These are phyloP conservation scores for Urocolius indicus DNA, from an alignment of 2,113 vertebrate genomes.

Conservation along the genomic window DNA sequence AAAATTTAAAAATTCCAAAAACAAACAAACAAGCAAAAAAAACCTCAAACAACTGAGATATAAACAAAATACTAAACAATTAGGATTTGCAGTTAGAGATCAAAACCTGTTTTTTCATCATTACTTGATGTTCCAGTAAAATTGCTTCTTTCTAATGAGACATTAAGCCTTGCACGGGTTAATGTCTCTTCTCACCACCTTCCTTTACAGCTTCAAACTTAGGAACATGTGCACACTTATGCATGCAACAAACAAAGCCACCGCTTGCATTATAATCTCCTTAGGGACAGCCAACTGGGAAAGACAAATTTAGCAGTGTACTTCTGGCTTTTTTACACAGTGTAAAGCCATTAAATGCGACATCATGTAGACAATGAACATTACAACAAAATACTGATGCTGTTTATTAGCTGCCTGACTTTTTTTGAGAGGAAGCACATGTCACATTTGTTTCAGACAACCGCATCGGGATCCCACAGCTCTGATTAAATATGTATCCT, in stretches of 20 bases:
- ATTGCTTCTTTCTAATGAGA: neutral
- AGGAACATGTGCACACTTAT: slow-evolving; percentile 4
- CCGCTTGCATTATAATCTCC: neutral
- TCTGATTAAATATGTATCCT: slow-evolving; percentile 64
- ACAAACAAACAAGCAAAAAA: neutral
- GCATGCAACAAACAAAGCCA: slow-evolving; percentile 30
- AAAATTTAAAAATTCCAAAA: too few species aligned
- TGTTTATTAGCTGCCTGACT: slow-evolving; percentile 41
- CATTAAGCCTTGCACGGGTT: neutral
- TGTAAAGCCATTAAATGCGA: slow-evolving; percentile 15
- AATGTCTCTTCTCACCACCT: neutral
- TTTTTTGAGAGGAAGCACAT: slow-evolving; percentile 37
- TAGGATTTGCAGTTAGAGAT: neutral
- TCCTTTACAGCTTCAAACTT: slow-evolving; percentile 3
- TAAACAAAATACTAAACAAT: too few species aligned
- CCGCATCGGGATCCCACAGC: neutral
- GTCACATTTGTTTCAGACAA: slow-evolving; percentile 54
- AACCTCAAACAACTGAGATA: neutral
- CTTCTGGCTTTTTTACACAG: slow-evolving; percentile 23
- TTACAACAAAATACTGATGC: slow-evolving; percentile 26
- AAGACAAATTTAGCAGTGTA: slow-evolving; percentile 41
- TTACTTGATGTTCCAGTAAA: neutral
- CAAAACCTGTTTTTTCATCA: neutral
- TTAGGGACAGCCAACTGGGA: slow-evolving; percentile 31
- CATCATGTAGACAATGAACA: slow-evolving; percentile 27